Percentiles rank a stretch among this genome's conserved stretches.
These are phyloP conservation scores for Alethe diademata DNA, from an alignment of 2,113 vertebrate genomes.

Conservation along the genomic window DNA sequence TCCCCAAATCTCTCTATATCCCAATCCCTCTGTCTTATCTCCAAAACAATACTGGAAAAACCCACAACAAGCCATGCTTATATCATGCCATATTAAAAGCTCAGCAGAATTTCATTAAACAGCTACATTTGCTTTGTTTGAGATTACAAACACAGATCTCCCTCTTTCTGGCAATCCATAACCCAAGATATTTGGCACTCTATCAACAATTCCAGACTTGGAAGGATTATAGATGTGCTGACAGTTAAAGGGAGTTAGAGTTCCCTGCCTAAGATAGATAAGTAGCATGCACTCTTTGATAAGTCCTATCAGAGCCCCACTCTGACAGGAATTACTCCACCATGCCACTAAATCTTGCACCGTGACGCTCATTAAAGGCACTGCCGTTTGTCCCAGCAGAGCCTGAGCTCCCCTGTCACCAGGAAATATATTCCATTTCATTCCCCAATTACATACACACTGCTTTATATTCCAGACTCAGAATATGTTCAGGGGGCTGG, in stretches of 20 bases:
- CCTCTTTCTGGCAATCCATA: constrained; percentile 24
- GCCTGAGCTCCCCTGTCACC: constrained; percentile 2
- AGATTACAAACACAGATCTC: neutral
- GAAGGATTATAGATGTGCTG: constrained; percentile 43
- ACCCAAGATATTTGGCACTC: constrained; percentile 35
- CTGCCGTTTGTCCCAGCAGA: neutral
- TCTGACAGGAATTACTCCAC: constrained; percentile 56
- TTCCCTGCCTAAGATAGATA: constrained; percentile 39
- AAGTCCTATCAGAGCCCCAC: constrained; percentile 50
- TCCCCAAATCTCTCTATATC: neutral
- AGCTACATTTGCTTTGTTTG: constrained; percentile 16
- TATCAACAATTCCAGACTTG: constrained; percentile 43
- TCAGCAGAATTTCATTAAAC: constrained; percentile 6
- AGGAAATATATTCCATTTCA: constrained; percentile 21
- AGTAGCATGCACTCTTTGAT: constrained; percentile 28
- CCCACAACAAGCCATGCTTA: neutral
- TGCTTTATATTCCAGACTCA: neutral
- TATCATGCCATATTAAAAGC: neutral
- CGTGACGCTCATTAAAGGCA: neutral
- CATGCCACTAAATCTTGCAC: constrained; percentile 10
- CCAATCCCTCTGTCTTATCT: neutral
- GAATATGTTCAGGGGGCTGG: neutral
- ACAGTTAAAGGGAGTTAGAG: constrained; percentile 32
- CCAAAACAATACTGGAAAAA: neutral
- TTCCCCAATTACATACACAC: neutral